These are phyloP conservation scores for Ptiloglossa arizonensis DNA, from an alignment of 1,140 invertebrate species.

Conservation along the genomic window DNA sequence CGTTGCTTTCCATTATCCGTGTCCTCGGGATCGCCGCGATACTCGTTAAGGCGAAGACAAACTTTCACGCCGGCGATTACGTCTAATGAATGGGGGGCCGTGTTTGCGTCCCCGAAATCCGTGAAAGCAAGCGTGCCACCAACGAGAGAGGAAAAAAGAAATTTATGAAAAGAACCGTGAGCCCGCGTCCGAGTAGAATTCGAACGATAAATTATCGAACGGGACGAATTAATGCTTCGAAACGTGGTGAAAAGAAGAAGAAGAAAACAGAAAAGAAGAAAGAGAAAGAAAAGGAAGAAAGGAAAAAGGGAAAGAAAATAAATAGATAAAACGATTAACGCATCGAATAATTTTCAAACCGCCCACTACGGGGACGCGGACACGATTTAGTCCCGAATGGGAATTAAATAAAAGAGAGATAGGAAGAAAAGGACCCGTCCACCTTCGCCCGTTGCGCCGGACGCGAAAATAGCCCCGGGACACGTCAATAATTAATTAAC, in stretches of 20 bases:
- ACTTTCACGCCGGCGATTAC: conserved; percentile 1
- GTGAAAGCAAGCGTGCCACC: background rate
- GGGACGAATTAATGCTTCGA: background rate
- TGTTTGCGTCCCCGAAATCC: background rate
- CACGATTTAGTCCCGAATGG: background rate
- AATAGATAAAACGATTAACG: background rate
- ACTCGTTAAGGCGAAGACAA: background rate
- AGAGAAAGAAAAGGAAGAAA: too few species aligned
- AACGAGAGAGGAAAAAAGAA: too few species aligned
- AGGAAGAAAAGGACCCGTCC: conserved; percentile 10
- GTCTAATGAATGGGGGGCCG: background rate
- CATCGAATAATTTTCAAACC: background rate
- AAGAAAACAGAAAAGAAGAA: too few species aligned
- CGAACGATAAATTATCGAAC: background rate
- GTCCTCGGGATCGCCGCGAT: background rate
- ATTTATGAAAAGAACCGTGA: background rate
- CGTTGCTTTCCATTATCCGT: background rate
- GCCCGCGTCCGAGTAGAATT: background rate
- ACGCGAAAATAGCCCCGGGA: conserved; percentile 70
- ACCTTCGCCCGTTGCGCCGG: conserved; percentile 67
- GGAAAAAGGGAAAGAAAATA: too few species aligned
- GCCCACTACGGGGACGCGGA: background rate
- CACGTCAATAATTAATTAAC: conserved; percentile 79
- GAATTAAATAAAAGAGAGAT: conserved; percentile 4
- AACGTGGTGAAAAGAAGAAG: background rate